These are phyloP conservation scores for Echeneis naucrates DNA, from an alignment of 2,797 vertebrate species.

Conservation along the genomic window DNA sequence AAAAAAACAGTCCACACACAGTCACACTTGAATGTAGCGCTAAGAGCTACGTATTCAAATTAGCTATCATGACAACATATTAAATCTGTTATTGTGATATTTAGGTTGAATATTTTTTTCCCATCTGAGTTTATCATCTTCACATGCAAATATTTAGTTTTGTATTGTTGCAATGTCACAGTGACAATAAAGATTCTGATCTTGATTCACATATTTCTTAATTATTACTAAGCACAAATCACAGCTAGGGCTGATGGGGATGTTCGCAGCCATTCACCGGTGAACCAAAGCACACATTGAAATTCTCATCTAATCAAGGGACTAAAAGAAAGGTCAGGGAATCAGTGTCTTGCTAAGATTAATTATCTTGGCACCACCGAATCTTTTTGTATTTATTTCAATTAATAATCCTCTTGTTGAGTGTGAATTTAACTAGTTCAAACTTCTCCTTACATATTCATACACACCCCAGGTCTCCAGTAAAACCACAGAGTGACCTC, in stretches of 20 bases:
- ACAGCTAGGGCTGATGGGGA: not conserved
- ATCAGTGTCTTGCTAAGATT: not conserved
- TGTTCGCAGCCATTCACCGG: no score
- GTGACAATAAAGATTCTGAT: no score
- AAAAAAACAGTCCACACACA: not conserved
- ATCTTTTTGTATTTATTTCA: no score
- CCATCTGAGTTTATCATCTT: not conserved
- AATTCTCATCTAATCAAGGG: not conserved
- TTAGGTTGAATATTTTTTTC: not conserved
- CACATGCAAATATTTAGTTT: not conserved
- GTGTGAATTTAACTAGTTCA: not conserved
- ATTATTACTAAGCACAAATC: not conserved
- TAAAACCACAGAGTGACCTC: not conserved
- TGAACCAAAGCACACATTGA: not conserved
- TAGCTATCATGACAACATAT: not conserved
- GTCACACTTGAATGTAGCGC: not conserved
- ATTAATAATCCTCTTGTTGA: no score
- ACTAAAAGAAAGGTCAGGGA: not conserved
- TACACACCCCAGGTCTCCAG: not conserved
- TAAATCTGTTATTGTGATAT: no score
- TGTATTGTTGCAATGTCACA: no score
- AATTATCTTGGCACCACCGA: not conserved
- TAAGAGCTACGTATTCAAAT: no score
- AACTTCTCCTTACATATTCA: not conserved
- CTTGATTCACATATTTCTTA: no score